phyloP scores from a whole-genome alignment of 2,888 invertebrate genomes.

The Physocephala rufipes region DNA sequence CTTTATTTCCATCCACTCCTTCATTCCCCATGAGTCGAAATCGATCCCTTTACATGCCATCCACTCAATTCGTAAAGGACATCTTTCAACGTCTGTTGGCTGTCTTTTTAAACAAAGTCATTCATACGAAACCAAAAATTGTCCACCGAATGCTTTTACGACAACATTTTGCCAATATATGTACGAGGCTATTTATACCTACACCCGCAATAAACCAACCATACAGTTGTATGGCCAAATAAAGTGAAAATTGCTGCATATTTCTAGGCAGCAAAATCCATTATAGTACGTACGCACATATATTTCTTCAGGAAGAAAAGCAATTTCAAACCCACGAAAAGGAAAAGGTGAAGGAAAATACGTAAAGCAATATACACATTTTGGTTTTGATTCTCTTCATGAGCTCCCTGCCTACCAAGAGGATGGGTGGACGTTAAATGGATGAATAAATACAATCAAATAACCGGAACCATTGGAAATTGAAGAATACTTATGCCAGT shows the following conservation, averaged over 20 bases:
- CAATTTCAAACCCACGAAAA: no score
- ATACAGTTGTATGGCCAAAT: constrained; percentile 6
- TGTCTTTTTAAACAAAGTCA: background rate
- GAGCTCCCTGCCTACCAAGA: background rate
- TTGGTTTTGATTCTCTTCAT: background rate
- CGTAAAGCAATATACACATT: no score
- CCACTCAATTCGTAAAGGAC: background rate
- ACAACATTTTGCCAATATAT: background rate
- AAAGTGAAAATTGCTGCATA: constrained; percentile 22
- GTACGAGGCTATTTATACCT: background rate
- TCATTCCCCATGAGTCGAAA: background rate
- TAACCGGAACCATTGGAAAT: background rate
- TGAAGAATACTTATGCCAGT: background rate
- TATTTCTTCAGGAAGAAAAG: no score
- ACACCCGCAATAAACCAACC: background rate
- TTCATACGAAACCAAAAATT: constrained; percentile 20
- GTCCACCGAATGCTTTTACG: constrained; percentile 21
- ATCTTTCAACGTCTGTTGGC: background rate
- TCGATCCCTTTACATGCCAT: background rate
- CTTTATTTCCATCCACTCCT: background rate
- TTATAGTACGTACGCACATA: constrained; percentile 17
- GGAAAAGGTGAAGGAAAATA: no score
- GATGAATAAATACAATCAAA: no score
- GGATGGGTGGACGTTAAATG: no score
- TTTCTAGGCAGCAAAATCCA: constrained; percentile 27